Evolutionary conservation across 35 echinoderm and acorn worm species (phyloP), one percentile per base, ranked within the genome.

Genomic region (Eucidaris tribuloides): DNA sequence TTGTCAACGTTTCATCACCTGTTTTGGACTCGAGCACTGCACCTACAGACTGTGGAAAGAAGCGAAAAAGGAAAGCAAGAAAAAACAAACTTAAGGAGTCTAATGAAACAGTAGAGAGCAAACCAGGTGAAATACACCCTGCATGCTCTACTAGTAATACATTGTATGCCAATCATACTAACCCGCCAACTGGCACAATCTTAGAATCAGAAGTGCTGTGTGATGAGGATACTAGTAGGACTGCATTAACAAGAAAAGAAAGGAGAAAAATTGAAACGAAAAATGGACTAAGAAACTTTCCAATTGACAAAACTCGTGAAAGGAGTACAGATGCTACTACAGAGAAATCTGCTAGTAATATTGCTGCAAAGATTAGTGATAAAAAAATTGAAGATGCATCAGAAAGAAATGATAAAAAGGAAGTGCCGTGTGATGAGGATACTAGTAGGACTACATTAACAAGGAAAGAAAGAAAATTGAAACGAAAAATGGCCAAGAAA

Each of bases 81-180:
- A 83, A 93, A 34, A 93, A 93, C 54, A 93, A 93, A 84, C 88
- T 88, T 49, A 88, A 88, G 37, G 80, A 52, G 3, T 70, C 5
- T 6, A 83, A 65, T 39, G 23, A 3, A 41, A 7, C 36, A 37
- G 6, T 56, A 17, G 23, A 64, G 57, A 42, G 45, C 37, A 23
- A 42, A 13, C 11, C 18, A 55, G 19, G 20, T 13, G 29, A 31
- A 32, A 3, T 37, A 70, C 7, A 70, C 5, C 7, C 13, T 70
- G 4, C 64, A 62, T 25, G 13, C 30, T 9, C 23, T 31, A 20
- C 11, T 28, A 36, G 24, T 32, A 46, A 5, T 17, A 29, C 46
- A 50, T 11, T 2, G 11, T 14, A 27, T 39, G 6, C 25, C 22
- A 76, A n/a, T 39, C 35, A 76, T 2, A 45, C 1, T 22, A 39